Evolutionary conservation across 2,113 vertebrate species (phyloP).

Genomic region (Aptenodytes patagonicus): DNA sequence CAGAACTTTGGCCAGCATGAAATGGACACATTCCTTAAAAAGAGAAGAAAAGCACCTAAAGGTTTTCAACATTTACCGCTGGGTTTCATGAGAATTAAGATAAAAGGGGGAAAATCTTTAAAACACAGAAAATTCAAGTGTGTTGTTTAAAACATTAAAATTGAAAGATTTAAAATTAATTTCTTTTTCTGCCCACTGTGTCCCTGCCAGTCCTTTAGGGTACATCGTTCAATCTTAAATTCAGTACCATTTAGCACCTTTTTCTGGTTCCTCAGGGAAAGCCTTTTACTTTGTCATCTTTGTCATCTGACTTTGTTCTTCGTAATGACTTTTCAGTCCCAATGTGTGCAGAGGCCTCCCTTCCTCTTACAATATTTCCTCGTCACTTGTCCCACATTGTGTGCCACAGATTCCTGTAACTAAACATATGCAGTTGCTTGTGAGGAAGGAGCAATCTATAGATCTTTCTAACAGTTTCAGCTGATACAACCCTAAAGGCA

Average conservation of each 20-base stretch:
- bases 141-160: background rate
- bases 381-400: background rate
- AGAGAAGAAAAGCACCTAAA: background rate
- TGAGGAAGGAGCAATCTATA: background rate
- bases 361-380: background rate
- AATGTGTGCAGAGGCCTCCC: rapidly evolving
- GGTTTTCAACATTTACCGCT: background rate
- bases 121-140: background rate
- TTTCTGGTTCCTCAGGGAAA: background rate
- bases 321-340: background rate
- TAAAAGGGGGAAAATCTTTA: background rate
- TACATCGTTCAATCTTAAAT: background rate
- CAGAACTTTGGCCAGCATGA: background rate
- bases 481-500: background rate
- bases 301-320: background rate
- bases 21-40: background rate
- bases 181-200: background rate
- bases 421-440: background rate
- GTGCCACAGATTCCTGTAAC: background rate
- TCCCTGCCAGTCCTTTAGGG: background rate
- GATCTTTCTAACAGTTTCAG: background rate
- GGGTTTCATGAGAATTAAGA: background rate
- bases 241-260: background rate
- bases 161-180: background rate
- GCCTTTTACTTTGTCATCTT: background rate